Conservation (phyloP, 2,113 vertebrate genomes). For the Terrapene triunguis region DNA sequence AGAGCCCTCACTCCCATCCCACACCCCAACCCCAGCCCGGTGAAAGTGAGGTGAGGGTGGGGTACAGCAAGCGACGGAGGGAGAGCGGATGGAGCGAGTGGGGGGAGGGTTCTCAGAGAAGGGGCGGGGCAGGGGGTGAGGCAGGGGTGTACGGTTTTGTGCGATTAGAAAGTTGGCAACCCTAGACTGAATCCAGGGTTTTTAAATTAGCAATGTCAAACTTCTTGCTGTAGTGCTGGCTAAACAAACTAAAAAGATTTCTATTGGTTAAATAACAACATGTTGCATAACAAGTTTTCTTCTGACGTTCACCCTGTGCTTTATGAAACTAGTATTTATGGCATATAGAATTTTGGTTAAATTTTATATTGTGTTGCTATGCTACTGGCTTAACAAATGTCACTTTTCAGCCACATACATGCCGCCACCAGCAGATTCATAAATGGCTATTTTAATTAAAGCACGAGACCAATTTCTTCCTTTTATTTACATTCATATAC, state of each 20-base stretch:
- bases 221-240: neutral
- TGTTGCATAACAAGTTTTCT: neutral
- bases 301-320: neutral
- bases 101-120: too few species aligned
- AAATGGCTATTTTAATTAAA: neutral
- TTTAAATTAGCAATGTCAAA: neutral
- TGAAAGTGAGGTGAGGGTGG: too few species aligned
- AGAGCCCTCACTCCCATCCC: too few species aligned
- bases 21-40: too few species aligned
- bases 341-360: neutral
- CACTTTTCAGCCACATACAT: neutral
- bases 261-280: neutral
- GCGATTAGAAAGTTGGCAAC: too few species aligned
- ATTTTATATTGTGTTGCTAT: neutral
- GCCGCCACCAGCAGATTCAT: neutral
- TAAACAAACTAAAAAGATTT: neutral
- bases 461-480: neutral
- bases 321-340: neutral
- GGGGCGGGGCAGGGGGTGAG: too few species aligned
- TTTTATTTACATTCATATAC: rapidly evolving
- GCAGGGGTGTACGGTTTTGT: too few species aligned
- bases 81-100: too few species aligned
- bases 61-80: too few species aligned
- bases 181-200: neutral
- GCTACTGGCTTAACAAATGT: neutral